Conservation (phyloP, 1,140 invertebrate genomes). For the Drosophila lini region DNA sequence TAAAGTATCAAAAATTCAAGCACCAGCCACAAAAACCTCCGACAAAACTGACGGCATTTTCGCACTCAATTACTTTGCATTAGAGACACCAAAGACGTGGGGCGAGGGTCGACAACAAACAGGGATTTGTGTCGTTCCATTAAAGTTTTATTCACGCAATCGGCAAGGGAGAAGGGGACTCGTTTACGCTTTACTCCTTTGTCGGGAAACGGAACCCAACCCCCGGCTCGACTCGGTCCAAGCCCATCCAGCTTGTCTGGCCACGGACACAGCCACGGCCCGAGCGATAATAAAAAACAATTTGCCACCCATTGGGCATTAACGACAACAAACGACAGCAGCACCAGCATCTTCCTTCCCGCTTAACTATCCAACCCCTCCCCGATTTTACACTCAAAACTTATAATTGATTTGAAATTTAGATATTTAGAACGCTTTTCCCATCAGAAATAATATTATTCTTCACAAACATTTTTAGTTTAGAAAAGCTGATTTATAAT, state of each 20-base stretch:
- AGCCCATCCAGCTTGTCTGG: conserved; percentile 31
- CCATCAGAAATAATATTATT: not conserved
- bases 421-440: not conserved
- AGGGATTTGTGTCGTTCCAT: conserved; percentile 84
- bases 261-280: conserved; percentile 38
- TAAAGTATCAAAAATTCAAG: conserved; percentile 57
- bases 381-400: conserved; percentile 1
- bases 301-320: conserved; percentile 84
- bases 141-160: conserved; percentile 84
- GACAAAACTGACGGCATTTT: conserved; percentile 79
- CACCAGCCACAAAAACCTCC: conserved; percentile 47
- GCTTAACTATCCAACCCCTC: conserved; percentile 9
- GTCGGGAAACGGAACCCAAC: conserved; percentile 19
- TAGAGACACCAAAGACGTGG: conserved; percentile 63
- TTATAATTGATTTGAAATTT: not conserved
- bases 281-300: conserved; percentile 82
- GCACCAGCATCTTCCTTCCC: conserved; percentile 42
- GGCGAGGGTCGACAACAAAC: conserved; percentile 27
- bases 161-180: conserved; percentile 42
- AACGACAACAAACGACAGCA: conserved; percentile 79
- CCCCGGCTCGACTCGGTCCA: conserved; percentile 5
- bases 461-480: not conserved
- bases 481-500: too few species aligned
- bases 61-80: conserved; percentile 85
- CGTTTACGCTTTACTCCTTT: conserved; percentile 64